Conservation (phyloP, 1,140 invertebrate genomes). For the Oppia nitens region DNA sequence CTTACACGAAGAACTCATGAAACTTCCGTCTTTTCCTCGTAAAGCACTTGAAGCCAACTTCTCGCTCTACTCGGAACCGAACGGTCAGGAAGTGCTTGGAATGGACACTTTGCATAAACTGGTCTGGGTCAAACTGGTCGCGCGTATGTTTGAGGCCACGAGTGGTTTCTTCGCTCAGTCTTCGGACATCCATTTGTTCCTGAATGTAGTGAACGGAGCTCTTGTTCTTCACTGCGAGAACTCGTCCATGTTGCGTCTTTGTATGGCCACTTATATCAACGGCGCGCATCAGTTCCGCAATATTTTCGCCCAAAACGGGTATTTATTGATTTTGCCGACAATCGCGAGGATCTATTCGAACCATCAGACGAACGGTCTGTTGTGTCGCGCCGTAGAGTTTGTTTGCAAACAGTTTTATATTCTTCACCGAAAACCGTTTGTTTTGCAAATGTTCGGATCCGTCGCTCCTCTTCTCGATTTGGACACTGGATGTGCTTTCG, state of each 20-base stretch:
- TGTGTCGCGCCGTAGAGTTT: slow-evolving; percentile 90
- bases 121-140: slow-evolving; percentile 88
- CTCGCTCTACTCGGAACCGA: slow-evolving; percentile 72
- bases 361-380: slow-evolving; percentile 81
- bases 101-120: slow-evolving; percentile 95
- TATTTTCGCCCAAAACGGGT: slow-evolving; percentile 94
- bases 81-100: slow-evolving; percentile 80
- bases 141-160: slow-evolving; percentile 96
- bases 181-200: slow-evolving; percentile 86
- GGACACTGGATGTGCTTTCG: slow-evolving; percentile 46
- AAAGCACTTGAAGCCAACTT: slow-evolving; percentile 94
- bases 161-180: slow-evolving; percentile 94
- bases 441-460: slow-evolving; percentile 96
- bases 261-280: slow-evolving; percentile 91
- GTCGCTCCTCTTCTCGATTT: slow-evolving; percentile 89
- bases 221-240: slow-evolving; percentile 94
- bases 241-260: slow-evolving; percentile 80
- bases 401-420: slow-evolving; percentile 96
- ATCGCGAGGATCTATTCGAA: slow-evolving; percentile 89
- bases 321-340: slow-evolving; percentile 87
- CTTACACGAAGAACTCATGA: slow-evolving; percentile 95
- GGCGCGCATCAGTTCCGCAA: slow-evolving; percentile 97
- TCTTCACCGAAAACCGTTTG: slow-evolving; percentile 94
- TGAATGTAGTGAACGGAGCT: slow-evolving; percentile 93
- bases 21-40: slow-evolving; percentile 90